phyloP scores from a whole-genome alignment of 1,140 invertebrate species.

The Theocolax elegans region DNA sequence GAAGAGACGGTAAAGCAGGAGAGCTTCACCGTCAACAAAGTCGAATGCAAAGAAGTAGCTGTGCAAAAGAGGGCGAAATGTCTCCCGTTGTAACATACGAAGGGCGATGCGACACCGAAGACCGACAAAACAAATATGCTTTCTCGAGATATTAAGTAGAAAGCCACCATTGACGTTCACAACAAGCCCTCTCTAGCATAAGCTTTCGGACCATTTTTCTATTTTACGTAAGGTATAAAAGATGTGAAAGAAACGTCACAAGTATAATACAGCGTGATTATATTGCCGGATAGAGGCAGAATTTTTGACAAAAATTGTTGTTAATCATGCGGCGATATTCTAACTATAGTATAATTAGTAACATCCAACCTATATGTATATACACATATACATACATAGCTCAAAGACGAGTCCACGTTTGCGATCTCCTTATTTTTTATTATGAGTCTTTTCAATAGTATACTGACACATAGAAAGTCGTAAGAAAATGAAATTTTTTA shows the following conservation, averaged over 20 bases:
- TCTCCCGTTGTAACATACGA: conserved; percentile 62
- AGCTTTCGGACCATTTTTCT: conserved; percentile 52
- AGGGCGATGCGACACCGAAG: background rate
- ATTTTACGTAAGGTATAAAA: conserved; percentile 43
- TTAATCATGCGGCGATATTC: conserved; percentile 34
- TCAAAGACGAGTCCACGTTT: conserved; percentile 7
- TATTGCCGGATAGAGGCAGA: background rate
- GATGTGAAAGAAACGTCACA: background rate
- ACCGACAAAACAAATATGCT: background rate
- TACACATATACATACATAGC: conserved; percentile 1
- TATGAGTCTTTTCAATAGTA: background rate
- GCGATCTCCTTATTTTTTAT: conserved; percentile 5
- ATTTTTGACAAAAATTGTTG: conserved; percentile 24
- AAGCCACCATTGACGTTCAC: background rate
- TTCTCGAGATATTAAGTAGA: background rate
- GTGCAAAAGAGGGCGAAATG: conserved; percentile 63
- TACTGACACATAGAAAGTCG: background rate
- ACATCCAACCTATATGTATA: conserved; percentile 3
- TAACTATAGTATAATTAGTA: conserved; percentile 23
- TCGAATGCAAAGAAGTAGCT: conserved; percentile 55
- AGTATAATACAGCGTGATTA: conserved; percentile 10
- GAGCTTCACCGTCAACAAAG: conserved; percentile 61
- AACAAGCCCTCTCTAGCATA: conserved; percentile 31
- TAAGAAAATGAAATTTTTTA: background rate
- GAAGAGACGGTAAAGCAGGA: conserved; percentile 63